Base-by-base conservation (phyloP, 2,888 invertebrate species). In the Polymixis lichenea region DNA sequence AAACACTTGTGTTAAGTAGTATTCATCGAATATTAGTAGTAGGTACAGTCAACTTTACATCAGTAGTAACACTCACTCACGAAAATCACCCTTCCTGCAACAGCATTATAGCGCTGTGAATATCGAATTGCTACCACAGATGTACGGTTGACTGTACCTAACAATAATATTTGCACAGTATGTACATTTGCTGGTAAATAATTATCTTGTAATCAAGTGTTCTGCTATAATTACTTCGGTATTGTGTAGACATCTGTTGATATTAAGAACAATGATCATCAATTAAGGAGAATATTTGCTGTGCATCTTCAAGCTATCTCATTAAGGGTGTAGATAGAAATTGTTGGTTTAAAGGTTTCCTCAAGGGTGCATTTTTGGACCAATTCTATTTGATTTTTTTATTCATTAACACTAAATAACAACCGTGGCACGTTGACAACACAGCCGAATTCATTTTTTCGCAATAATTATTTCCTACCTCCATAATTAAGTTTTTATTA, bases 151-250 rank as follows among this genome's bases (percentile, higher is more conserved):
- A 67, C n/a, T 55, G 32, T 67, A n/a, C 32, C 4, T 17, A 22
- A 38, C 22, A 49, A 25, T 64, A 64, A 55, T 38, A 74, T 75
- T 74, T 75, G 55, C 25, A 55, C 49, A 38, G 49, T 8, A 46
- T 46, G 43, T 46, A 55, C 61, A 55, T 28, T 61, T 55, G 55
- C 32, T 17, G 15, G 53, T 64, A 75, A 74, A 49, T 56, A 75
- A 64, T 74, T 49, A 64, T 75, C 55, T 28, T 38, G 62, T 75
- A 64, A 74, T 74, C 55, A 74, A 74, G 19, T 38, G 55, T 49
- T 55, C 17, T 49, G 32, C 38, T 17, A 25, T 75, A 64, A 64
- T 74, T 64, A 74, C 49, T 49, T 13, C 17, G 11, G 32, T n/a
- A 38, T 49, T 74, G 55, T 75, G 38, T 22, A 25, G 17, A 32